Evolutionary conservation across 2,888 invertebrate genomes (phyloP), one percentile per base, ranked within the genome.

Genomic region (Rapana venosa): DNA sequence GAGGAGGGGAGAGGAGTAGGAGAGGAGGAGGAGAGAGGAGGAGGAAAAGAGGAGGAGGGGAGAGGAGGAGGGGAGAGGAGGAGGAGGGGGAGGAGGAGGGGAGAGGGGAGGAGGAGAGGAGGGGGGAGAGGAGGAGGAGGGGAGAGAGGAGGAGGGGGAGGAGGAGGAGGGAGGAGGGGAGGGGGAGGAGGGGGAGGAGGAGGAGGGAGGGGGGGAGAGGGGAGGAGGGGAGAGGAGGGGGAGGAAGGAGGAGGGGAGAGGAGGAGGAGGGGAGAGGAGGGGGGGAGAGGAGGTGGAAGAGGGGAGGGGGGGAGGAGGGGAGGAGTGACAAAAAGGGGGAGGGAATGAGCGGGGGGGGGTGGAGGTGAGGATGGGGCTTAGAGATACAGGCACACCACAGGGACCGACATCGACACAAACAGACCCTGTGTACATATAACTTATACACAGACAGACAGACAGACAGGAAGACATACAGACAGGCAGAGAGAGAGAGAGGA

Each of bases 191-290:
- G 66, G 26, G 66, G 13, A 13, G 26, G 66, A 66, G 66, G 26
- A 13, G 13, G 66, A 66, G 66, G 13, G 66, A 66, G 66, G 13
- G 66, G 13, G 66, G 13, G 66, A 66, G 66, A 66, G 66, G 26
- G 13, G 30, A n/a, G 74, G n/a, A n/a, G n/a, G 74, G 2, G n/a
- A n/a, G 13, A 13, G n/a, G n/a, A n/a, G n/a, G 11, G 0, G 26
- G n/a, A 5, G 5, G n/a, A n/a, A n/a, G 4, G 74, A 74, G 6
- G 74, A 1, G n/a, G 74, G n/a, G n/a, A 13, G n/a, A 74, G n/a
- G 13, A n/a, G n/a, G 66, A 90, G 35, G 88, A 35, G 32, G 61
- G 90, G 17, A 86, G 26, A 66, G 26, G 17, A n/a, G 26, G 13
- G 66, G 13, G 66, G 13, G 26, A 66, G 26, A 66, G 66, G 13